A percentile compares a stretch with the other conserved stretches of the same genome.
Evolutionary conservation across 2,797 vertebrate species (phyloP).

Genomic region (Apogon talboti): DNA sequence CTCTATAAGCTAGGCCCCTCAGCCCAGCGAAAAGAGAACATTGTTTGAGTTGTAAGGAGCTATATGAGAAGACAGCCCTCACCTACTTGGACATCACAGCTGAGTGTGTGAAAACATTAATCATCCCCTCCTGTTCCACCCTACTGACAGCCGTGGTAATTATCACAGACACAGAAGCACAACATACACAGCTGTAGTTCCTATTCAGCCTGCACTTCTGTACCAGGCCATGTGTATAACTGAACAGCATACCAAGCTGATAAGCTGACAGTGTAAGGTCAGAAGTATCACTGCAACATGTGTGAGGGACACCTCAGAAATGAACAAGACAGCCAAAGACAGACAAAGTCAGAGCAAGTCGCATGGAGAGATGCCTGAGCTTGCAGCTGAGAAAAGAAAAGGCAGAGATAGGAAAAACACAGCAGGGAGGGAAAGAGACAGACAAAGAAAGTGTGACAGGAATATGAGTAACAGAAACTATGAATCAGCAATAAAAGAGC

Average conservation of each 20-base stretch:
- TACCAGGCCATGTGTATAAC: conserved; percentile 50
- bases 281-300: conserved; percentile 43
- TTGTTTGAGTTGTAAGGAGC: conserved; percentile 16
- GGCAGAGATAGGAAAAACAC: conserved; percentile 17
- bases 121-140: conserved; percentile 54
- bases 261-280: conserved; percentile 61
- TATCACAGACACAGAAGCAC: conserved; percentile 58
- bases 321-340: conserved; percentile 9
- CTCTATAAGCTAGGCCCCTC: not conserved
- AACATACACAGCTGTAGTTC: conserved; percentile 54
- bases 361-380: conserved; percentile 8
- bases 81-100: conserved; percentile 56
- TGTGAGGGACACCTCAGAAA: conserved; percentile 32
- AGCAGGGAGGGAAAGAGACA: conserved; percentile 9
- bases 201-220: conserved; percentile 56
- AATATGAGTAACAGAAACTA: conserved; percentile 55
- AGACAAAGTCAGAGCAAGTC: not conserved
- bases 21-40: conserved; percentile 13
- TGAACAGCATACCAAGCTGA: conserved; percentile 61
- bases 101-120: conserved; percentile 71
- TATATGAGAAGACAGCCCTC: conserved; percentile 28
- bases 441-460: conserved; percentile 37
- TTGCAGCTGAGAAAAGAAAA: not conserved
- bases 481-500: conserved; percentile 59
- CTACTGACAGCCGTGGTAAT: conserved; percentile 67